A percentile compares a stretch with the other conserved stretches of the same genome.
Evolutionary conservation across 2,797 vertebrate species (phyloP).

Genomic region (Coracias cyanogaster): DNA sequence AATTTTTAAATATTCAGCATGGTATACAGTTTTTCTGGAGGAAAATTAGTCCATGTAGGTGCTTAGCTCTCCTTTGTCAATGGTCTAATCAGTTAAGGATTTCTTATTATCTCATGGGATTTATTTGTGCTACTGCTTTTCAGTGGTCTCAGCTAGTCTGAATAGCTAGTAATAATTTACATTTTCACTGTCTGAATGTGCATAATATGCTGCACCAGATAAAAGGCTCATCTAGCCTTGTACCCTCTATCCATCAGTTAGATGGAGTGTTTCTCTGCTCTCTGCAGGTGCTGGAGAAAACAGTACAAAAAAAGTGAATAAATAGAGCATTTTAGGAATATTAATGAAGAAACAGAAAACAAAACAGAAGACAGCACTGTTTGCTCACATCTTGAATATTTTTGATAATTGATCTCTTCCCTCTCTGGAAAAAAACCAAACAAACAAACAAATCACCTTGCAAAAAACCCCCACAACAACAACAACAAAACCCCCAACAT

Average conservation of each 20-base stretch:
- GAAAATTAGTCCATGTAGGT: not conserved
- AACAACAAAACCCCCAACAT: not conserved
- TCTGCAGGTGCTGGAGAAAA: not conserved
- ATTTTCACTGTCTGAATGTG: not conserved
- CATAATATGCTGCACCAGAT: not conserved
- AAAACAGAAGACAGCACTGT: not conserved
- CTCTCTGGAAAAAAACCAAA: not conserved
- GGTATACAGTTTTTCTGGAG: not conserved
- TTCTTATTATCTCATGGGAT: not conserved
- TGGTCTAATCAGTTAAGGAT: not conserved
- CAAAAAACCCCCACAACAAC: accelerated
- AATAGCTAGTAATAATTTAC: constrained; percentile 1
- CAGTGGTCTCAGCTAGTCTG: not conserved
- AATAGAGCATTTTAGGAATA: constrained; percentile 3
- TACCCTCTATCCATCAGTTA: not conserved
- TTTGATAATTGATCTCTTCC: not conserved
- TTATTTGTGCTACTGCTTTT: not conserved
- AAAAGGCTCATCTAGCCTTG: not conserved
- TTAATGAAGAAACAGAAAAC: not conserved
- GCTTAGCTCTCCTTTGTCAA: not conserved
- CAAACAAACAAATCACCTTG: not conserved
- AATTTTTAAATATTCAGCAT: not conserved
- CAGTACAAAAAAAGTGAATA: not conserved
- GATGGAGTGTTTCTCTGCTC: not conserved
- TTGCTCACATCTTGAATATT: not conserved